Base-by-base conservation (phyloP, 2,797 vertebrate species). In the Clarias platycephalus region DNA sequence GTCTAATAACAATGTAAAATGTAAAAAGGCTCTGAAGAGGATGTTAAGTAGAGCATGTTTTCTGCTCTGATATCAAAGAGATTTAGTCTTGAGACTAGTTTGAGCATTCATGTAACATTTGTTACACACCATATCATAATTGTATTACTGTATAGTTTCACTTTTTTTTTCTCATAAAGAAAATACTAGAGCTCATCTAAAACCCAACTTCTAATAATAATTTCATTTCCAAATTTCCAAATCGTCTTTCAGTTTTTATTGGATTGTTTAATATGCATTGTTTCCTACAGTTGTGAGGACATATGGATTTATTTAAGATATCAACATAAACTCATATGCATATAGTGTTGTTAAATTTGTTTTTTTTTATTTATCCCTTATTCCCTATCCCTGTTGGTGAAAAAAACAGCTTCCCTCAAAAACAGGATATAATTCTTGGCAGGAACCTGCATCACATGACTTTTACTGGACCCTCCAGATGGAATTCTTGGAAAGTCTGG, bases 401-500 rank as follows among this genome's bases (percentile, higher is more conserved):
- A n/a, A 64, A 24, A 60, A 80, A 55, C 49, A 44, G 9, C 7
- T 37, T 37, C 26, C 12, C 40, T 37, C 6, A 72, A 71, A 74
- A 53, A 60, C 24, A 64, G 64, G 58, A 66, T 44, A 24, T 57
- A 24, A 64, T 66, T 74, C 24, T 58, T 72, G 84, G 70, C 58
- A 40, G 1, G 16, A 28, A 85, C 26, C 37, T 4, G 0, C 3
- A 1, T 49, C 62, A 58, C n/a, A 22, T 75, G 84, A 22, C 49
- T 58, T 80, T 66, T 72, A 67, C 20, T 67, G 6, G 22, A 24
- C 26, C 75, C 68, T 75, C 22, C 74, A 57, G 44, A 81, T 55
- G 79, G 70, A 76, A 74, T 85, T 81, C 79, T 63, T 34, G 70
- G 84, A 81, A 85, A 53, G 60, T 18, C 22, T n/a, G 60, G 37